Evolutionary conservation across 2,888 invertebrate species (phyloP), one percentile per base, ranked within the genome.

Genomic region (Hirtodrosophila histrioides): DNA sequence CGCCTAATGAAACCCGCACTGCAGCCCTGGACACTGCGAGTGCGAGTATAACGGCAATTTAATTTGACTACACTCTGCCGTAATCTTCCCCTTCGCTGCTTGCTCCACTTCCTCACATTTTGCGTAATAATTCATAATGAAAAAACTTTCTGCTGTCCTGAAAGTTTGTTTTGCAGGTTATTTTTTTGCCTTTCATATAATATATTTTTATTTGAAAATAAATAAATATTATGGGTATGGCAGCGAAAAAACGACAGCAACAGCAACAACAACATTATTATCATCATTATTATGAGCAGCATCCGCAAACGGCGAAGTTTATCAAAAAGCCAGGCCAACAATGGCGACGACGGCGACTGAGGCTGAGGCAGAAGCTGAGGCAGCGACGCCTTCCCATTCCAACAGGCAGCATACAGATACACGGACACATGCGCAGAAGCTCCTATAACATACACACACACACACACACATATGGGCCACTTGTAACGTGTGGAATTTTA

Each of bases 61-160:
- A 61, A 81, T 81, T 74, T 74, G 40, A n/a, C 27, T 54, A 41
- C 29, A 60, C 29, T 58, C 37, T 39, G 33, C 17, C 12, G 37
- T 41, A 37, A 36, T 17, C 33, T 11, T 45, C n/a, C 10, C 9
- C 41, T 37, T 24, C 11, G 6, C 11, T 8, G 9, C 12, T 5
- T n/a, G 17, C 10, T 10, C 1, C 17, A n/a, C 12, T 27, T 36
- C 9, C 31, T 35, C 54, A 53, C 69, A 62, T 62, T 74, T 75
- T 65, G 58, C 69, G 67, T 85, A 86, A 87, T 87, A 87, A 85
- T 86, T 87, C 79, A 87, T 87, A 88, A 79, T 79, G 87, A 79
- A 87, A 87, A 87, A 89, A 84, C 75, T 83, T 83, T 87, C 41
- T 57, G 40, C 74, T 54, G 56, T 27, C 35, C 40, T 17, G 11